Evolutionary conservation across 1,140 invertebrate genomes (phyloP), one percentile per base, ranked within the genome.

Genomic region (Achatina immaculata): DNA sequence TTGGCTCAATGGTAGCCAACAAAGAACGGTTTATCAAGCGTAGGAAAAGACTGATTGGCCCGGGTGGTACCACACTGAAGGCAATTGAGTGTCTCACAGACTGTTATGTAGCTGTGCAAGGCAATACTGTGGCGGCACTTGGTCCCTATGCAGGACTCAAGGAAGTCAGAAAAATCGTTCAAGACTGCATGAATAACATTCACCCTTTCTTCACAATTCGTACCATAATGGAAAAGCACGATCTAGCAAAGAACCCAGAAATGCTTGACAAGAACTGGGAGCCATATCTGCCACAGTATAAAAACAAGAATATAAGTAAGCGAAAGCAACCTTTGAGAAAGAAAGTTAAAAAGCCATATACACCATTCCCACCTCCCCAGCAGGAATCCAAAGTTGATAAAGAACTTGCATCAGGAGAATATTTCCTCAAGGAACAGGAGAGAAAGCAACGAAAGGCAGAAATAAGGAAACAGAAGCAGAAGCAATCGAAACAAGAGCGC

Each of bases 111-210:
- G 92, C 98, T 31, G 97, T 99, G 3, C 98, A 99, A 92, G 99
- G 99, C 2, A 96, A 97, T 87, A 99, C 99, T n/a, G 99, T 99
- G 0, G 94, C 98, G 28, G 96, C 96, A 3, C 92, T 99, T 24
- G 99, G 99, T 0, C 97, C 98, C 36, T 96, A 98, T 88, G 96
- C 95, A 92, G 98, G 98, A 21, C 91, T 99, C 7, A 95, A 96
- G 86, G 96, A 99, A 91, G 94, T 95, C 86, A 89, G 87, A 42
- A 94, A 95, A 88, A 96, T 99, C 86, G 96, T 97, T 9, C 95
- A 96, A 89, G 98, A 99, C 86, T 98, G 97, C 2, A 99, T 99
- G 97, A 97, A 97, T 88, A 99, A 99, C 90, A 95, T 99, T 81
- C 80, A 83, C 40, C 78, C 81, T 24, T 72, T 82, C 62, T 83